phyloP scores from a whole-genome alignment of 2,797 vertebrate genomes.

The Falco concolor region DNA sequence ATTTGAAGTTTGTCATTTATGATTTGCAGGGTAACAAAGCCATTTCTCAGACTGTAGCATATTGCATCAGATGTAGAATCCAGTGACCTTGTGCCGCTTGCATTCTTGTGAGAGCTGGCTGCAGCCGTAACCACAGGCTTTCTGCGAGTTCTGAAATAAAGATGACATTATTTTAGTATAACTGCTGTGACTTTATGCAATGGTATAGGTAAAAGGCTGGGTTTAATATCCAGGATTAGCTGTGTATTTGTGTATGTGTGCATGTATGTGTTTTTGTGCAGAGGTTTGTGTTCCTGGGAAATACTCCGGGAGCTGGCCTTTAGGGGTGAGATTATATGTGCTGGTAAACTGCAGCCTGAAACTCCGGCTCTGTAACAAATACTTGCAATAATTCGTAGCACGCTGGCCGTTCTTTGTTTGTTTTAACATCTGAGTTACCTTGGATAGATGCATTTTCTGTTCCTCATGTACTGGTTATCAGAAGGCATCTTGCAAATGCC shows the following conservation, averaged over 20 bases:
- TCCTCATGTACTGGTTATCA: background rate
- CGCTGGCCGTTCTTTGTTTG: background rate
- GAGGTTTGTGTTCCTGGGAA: background rate
- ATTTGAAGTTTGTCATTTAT: background rate
- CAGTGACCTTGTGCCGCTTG: background rate
- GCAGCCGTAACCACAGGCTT: background rate
- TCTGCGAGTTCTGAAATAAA: background rate
- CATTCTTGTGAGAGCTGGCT: background rate
- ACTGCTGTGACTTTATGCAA: background rate
- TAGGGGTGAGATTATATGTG: rapidly evolving
- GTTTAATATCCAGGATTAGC: background rate
- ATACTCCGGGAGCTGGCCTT: background rate
- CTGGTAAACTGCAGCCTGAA: background rate
- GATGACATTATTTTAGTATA: rapidly evolving
- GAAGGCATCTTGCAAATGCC: background rate
- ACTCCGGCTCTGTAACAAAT: background rate
- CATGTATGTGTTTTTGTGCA: background rate
- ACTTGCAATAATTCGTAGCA: background rate
- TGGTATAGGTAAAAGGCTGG: background rate
- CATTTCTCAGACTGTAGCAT: background rate
- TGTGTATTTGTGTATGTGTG: background rate
- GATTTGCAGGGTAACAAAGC: background rate
- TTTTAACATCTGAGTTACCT: background rate
- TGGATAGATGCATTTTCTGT: background rate
- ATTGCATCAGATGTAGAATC: background rate